phyloP scores from a whole-genome alignment of 2,888 invertebrate genomes.

The Hyposoter didymator region DNA sequence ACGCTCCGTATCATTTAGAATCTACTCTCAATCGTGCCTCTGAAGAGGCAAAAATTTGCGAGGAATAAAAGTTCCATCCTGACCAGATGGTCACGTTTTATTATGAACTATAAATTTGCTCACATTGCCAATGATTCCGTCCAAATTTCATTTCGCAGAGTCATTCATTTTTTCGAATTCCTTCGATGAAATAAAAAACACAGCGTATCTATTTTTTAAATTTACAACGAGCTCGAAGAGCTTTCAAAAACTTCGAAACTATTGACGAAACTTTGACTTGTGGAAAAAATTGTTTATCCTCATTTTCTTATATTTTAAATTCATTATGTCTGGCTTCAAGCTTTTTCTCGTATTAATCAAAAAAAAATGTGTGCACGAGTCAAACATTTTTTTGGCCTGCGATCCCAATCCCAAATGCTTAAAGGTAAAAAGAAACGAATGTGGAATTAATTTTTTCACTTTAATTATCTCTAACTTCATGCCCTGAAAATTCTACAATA shows the following conservation, averaged over 20 bases:
- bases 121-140: constrained; percentile 43
- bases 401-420: neutral
- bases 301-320: neutral
- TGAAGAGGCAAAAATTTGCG: constrained; percentile 2
- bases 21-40: constrained; percentile 4
- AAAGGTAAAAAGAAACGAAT: neutral
- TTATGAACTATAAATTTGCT: constrained; percentile 22
- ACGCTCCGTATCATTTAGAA: neutral
- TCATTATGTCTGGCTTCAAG: neutral
- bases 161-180: neutral
- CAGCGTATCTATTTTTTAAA: neutral
- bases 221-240: neutral
- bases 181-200: neutral
- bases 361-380: neutral
- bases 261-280: no score
- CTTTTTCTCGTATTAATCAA: neutral
- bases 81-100: constrained; percentile 32
- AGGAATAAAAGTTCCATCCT: constrained; percentile 36
- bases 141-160: neutral
- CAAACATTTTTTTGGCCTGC: neutral
- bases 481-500: neutral
- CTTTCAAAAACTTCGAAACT: neutral
- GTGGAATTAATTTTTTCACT: neutral
- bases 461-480: neutral
- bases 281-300: neutral